Conservation (phyloP, 2,888 invertebrate genomes). For the Colostygia pectinataria region DNA sequence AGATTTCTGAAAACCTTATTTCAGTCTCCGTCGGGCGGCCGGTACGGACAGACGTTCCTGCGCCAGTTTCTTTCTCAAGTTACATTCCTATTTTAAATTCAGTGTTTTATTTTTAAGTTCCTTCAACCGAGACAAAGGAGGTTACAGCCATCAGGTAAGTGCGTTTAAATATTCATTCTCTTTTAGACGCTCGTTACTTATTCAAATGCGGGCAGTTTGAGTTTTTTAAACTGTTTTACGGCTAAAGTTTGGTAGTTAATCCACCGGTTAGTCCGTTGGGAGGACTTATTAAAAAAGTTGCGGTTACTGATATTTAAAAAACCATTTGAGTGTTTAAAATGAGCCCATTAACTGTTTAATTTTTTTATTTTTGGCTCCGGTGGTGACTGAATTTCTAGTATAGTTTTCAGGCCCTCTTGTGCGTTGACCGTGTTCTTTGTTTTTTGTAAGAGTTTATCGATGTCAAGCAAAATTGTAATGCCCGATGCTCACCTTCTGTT, state of each 20-base stretch:
- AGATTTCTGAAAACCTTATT: slow-evolving; percentile 45
- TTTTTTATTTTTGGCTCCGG: background rate
- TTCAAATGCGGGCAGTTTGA: slow-evolving; percentile 44
- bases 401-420: background rate
- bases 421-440: background rate
- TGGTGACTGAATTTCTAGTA: background rate
- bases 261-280: slow-evolving; percentile 43
- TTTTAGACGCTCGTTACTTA: slow-evolving; percentile 43
- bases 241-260: slow-evolving; percentile 63
- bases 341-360: background rate
- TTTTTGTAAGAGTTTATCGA: background rate
- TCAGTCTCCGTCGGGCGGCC: slow-evolving; percentile 54
- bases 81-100: slow-evolving; percentile 44
- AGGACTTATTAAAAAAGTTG: slow-evolving; percentile 72
- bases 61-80: slow-evolving; percentile 39
- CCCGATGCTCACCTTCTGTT: background rate
- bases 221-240: slow-evolving; percentile 51
- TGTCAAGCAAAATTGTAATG: background rate
- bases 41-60: slow-evolving; percentile 38
- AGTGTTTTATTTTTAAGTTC: slow-evolving; percentile 44
- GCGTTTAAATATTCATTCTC: slow-evolving; percentile 46
- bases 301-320: slow-evolving; percentile 56
- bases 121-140: slow-evolving; percentile 37
- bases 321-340: slow-evolving; percentile 46
- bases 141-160: slow-evolving; percentile 45